These are phyloP conservation scores for Halictus ligatus DNA, from an alignment of 2,888 invertebrate species.

Conservation along the genomic window DNA sequence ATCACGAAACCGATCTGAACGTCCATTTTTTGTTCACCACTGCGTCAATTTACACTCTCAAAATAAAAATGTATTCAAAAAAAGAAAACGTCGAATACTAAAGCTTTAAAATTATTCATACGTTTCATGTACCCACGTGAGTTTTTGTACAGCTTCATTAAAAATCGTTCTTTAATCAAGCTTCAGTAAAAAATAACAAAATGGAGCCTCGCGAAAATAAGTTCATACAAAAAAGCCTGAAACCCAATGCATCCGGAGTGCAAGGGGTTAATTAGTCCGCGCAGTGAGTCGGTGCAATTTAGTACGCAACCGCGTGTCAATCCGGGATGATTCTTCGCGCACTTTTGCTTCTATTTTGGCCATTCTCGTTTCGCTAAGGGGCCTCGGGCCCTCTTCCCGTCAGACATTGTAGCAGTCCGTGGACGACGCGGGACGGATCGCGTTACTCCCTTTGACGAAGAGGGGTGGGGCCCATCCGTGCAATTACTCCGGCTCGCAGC, in stretches of 20 bases:
- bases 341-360: background rate
- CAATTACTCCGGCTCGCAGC: slow-evolving; percentile 70
- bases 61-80: background rate
- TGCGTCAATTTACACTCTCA: background rate
- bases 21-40: background rate
- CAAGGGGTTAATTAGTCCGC: background rate
- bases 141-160: background rate
- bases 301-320: background rate
- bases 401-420: background rate
- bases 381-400: background rate
- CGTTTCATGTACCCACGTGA: too few species aligned
- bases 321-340: background rate
- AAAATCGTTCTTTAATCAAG: background rate
- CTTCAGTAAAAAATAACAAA: background rate
- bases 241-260: background rate
- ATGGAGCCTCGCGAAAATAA: background rate
- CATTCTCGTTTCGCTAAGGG: background rate
- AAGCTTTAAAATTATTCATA: background rate
- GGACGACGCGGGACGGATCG: background rate
- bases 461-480: slow-evolving; percentile 59
- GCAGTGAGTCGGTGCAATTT: background rate
- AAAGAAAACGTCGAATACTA: background rate
- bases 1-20: background rate
- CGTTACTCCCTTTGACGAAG: slow-evolving; percentile 66
- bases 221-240: background rate